Evolutionary conservation across 2,888 invertebrate genomes (phyloP).

Genomic region (Zele albiditarsus): DNA sequence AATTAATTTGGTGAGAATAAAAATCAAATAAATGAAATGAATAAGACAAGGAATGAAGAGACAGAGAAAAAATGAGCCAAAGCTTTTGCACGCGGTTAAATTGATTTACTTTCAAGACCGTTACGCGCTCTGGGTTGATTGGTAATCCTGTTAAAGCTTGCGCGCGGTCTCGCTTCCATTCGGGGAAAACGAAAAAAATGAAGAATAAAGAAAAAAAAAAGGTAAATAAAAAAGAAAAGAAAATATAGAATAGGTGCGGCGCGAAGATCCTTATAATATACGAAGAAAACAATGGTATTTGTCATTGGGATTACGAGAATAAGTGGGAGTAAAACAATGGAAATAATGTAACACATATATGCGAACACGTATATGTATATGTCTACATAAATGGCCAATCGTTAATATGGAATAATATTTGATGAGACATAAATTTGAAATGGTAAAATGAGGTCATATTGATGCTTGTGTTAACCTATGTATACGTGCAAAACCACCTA

Average conservation of each 20-base stretch:
- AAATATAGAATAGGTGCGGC: constrained; percentile 8
- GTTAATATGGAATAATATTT: constrained; percentile 30
- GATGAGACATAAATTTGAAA: constrained; percentile 33
- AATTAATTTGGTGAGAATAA: background rate
- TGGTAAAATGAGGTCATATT: constrained; percentile 16
- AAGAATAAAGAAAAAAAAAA: background rate
- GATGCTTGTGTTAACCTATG: background rate
- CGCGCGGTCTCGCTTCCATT: constrained; percentile 25
- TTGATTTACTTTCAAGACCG: constrained; percentile 33
- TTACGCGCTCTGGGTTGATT: constrained; percentile 39
- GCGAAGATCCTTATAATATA: constrained; percentile 3
- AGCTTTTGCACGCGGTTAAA: constrained; percentile 19
- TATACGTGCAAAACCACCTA: background rate
- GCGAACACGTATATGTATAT: background rate
- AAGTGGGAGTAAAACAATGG: background rate
- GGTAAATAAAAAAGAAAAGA: background rate
- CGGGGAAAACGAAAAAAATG: constrained; percentile 22
- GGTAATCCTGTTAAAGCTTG: constrained; percentile 37
- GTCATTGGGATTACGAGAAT: constrained; percentile 10
- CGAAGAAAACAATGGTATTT: constrained; percentile 3
- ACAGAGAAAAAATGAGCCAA: constrained; percentile 20
- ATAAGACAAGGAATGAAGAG: constrained; percentile 17
- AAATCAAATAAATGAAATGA: background rate
- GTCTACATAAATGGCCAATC: background rate
- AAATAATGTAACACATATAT: background rate